Evolutionary conservation across 30 jellyfish, hydroid and myxozoan species (phyloP), one percentile per base, ranked within the genome.

Genomic region (Aurelia sp.): DNA sequence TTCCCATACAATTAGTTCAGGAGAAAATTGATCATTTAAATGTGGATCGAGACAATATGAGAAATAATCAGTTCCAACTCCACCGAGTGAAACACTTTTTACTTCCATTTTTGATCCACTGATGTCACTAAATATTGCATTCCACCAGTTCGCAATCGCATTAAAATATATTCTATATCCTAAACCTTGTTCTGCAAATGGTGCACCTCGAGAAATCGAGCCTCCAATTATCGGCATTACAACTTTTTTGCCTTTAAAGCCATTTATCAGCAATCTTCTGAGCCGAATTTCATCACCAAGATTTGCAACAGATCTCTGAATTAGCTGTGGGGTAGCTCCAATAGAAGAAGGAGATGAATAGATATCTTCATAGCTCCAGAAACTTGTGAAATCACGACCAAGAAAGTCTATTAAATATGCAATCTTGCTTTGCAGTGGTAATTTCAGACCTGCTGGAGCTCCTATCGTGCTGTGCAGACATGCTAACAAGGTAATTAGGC

Each of bases 131-230:
- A 96, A 88, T 11, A 96, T 67, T 18, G 85, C 33, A 75, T 96
- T 87, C 99, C 99, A 96, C 99, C 99, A 96, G 50, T 88, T 63
- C 12, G 76, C 80, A 1, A 96, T 92, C 13, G 99, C 98, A 61
- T 96, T 75, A 51, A 89, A 96, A 61, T 96, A 90, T 4, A 96
- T 92, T 73, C 98, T 50, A 61, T 35, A 53, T n/a, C 94, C 99
- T 19, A 62, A 70, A 18, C 98, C 97, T 8, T 59, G 65, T 69
- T 96, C 99, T n/a, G 97, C 73, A 66, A 96, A 96, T 13, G 99
- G 99, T 57, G 99, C 99, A 13, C 99, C 99, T 19, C 96, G 82
- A 20, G 99, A 87, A n/a, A 96, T 96, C 50, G 99, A 96, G 41
- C 99, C 99, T 4, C 99, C 99, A 31, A 96, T 82, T 16, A 89